Conservation (phyloP, 2,888 invertebrate species). For the Busseola fusca region DNA sequence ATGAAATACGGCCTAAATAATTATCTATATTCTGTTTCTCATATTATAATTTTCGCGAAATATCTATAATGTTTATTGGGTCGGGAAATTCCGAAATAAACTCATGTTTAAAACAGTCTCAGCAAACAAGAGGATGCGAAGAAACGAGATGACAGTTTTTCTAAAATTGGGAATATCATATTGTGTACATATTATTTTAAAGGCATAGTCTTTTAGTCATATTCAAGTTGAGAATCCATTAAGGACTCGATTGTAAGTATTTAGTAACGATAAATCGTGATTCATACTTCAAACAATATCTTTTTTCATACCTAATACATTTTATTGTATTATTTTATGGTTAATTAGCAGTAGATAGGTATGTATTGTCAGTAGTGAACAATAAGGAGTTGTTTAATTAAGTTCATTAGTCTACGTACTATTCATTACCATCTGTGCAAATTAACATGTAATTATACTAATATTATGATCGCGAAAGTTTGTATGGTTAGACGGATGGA, state of each 20-base stretch:
- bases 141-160: no score
- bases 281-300: background rate
- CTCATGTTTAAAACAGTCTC: no score
- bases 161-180: background rate
- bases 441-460: background rate
- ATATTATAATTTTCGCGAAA: no score
- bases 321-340: background rate
- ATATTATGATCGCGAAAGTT: no score
- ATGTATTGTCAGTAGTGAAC: conserved; percentile 3
- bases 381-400: background rate
- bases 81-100: no score
- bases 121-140: no score
- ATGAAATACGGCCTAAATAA: no score
- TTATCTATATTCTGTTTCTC: no score
- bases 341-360: background rate
- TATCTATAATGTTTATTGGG: no score
- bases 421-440: conserved; percentile 22
- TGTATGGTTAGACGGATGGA: no score
- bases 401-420: conserved; percentile 5
- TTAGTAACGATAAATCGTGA: background rate
- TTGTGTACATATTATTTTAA: background rate
- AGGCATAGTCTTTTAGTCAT: background rate
- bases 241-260: background rate
- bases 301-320: background rate
- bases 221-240: background rate